Evolutionary conservation across 2,113 vertebrate species (phyloP).

Genomic region (Steatornis caripensis): DNA sequence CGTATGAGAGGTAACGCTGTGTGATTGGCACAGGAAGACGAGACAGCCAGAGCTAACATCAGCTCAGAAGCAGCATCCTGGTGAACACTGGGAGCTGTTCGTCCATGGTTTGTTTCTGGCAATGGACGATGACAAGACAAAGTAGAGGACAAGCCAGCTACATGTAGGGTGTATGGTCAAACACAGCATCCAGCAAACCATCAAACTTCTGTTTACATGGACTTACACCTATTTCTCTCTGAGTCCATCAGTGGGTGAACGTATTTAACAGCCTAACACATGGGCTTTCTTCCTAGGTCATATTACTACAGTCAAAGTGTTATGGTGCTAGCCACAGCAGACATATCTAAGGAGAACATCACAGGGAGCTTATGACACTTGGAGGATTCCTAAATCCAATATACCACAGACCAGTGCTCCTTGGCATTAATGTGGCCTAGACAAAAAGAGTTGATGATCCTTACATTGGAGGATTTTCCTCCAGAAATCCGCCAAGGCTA

Average conservation of each 20-base stretch:
- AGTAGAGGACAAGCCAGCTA: not conserved
- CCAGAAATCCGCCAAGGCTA: not conserved
- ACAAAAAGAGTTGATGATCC: not conserved
- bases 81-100: not conserved
- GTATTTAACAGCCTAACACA: not conserved
- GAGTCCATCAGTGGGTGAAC: not conserved
- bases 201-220: not conserved
- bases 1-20: not conserved
- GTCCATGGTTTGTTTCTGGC: not conserved
- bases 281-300: not conserved
- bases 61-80: not conserved
- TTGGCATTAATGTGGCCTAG: not conserved
- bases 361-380: not conserved
- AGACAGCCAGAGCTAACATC: not conserved
- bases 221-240: not conserved
- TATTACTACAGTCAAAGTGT: not conserved
- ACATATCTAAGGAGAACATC: not conserved
- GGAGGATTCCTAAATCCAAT: not conserved
- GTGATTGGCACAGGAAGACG: not conserved
- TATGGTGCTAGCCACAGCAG: not conserved
- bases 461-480: not conserved
- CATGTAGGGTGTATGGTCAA: not conserved
- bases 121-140: not conserved
- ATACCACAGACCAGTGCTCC: not conserved
- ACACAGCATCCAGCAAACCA: fast-evolving